These are phyloP conservation scores for Threskiornis aethiopicus DNA, from an alignment of 2,797 vertebrate genomes.

Conservation along the genomic window DNA sequence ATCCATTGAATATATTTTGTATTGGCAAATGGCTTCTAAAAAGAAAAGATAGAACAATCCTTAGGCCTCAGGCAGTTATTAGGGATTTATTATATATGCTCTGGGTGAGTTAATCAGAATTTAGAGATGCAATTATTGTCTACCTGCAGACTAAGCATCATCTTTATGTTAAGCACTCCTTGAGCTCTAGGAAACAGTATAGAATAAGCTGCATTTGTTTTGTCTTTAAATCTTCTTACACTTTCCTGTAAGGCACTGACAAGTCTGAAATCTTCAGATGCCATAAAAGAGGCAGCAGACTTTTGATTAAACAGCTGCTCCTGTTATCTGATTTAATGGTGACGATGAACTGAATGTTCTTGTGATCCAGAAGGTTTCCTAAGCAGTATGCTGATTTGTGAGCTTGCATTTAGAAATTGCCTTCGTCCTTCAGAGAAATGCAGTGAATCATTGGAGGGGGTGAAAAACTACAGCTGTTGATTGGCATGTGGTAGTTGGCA, in stretches of 20 bases:
- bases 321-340: not conserved
- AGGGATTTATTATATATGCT: not conserved
- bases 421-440: not conserved
- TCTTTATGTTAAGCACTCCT: not conserved
- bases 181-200: not conserved
- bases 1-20: not conserved
- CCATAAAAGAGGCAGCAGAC: not conserved
- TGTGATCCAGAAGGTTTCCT: constrained; percentile 9
- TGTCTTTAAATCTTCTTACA: not conserved
- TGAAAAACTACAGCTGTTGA: not conserved
- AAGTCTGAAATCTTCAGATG: not conserved
- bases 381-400: not conserved
- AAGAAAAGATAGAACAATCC: not conserved
- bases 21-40: not conserved
- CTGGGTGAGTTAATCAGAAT: not conserved
- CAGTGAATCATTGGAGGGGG: not conserved
- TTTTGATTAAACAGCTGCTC: constrained; percentile 14
- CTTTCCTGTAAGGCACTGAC: not conserved
- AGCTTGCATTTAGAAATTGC: not conserved
- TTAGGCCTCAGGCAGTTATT: not conserved
- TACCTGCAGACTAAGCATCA: not conserved
- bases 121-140: not conserved
- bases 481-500: not conserved
- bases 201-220: not conserved
- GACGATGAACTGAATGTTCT: not conserved